Evolutionary conservation across 2,113 vertebrate genomes (phyloP).

Genomic region (Centropus unirufus): DNA sequence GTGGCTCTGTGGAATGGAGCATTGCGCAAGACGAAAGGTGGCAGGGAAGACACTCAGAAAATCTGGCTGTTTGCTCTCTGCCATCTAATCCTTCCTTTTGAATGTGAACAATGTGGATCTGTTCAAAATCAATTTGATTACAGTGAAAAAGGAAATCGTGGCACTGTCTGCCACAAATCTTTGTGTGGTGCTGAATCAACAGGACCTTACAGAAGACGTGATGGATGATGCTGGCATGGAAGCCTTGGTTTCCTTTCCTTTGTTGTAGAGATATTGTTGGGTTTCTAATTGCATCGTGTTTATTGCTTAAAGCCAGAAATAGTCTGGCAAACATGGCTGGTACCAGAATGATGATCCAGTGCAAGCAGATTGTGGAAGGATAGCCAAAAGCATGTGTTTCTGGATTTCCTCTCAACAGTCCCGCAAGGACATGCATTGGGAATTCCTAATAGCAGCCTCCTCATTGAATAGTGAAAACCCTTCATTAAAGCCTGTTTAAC

Average conservation of each 20-base stretch:
- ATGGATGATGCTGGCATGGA: rapidly evolving
- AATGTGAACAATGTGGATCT: not conserved
- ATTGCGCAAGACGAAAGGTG: not conserved
- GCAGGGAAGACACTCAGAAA: not conserved
- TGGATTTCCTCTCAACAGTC: not conserved
- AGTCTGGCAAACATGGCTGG: not conserved
- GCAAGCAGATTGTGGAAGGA: not conserved
- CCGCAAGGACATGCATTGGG: rapidly evolving
- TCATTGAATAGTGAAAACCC: not conserved
- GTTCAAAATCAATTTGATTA: not conserved
- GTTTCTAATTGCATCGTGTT: not conserved
- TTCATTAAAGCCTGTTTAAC: not conserved
- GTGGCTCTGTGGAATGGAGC: not conserved
- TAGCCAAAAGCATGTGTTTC: not conserved
- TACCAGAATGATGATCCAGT: not conserved
- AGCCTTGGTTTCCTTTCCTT: not conserved
- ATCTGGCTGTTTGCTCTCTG: not conserved
- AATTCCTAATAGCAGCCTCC: not conserved
- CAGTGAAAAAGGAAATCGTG: not conserved
- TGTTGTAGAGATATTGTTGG: not conserved
- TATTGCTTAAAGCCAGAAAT: not conserved
- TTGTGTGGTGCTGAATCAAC: not conserved
- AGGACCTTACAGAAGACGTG: not conserved
- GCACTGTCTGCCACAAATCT: not conserved
- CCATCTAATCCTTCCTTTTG: not conserved